These are phyloP conservation scores for Yponomeuta cagnagella DNA, from an alignment of 2,888 invertebrate genomes.

Conservation along the genomic window DNA sequence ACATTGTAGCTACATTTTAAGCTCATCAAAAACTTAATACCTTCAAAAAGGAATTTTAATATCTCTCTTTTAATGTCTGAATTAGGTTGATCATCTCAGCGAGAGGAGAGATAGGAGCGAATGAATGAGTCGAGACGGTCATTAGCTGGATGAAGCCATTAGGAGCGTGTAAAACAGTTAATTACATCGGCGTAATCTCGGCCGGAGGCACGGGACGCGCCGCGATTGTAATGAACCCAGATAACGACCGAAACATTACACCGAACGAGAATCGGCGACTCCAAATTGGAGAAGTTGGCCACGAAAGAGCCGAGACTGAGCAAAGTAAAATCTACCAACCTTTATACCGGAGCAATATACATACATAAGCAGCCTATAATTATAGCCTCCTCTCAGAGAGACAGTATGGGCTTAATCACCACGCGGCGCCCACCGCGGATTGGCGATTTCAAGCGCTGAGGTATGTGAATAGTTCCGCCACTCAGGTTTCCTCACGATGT, in stretches of 20 bases:
- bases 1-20: background rate
- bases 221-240: conserved; percentile 41
- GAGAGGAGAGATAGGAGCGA: conserved; percentile 33
- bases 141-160: conserved; percentile 70
- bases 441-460: no score
- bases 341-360: background rate
- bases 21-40: background rate
- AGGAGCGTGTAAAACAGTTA: conserved; percentile 71
- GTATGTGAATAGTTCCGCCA: no score
- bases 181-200: conserved; percentile 38
- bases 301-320: background rate
- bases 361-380: no score
- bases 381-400: no score
- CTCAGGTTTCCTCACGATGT: no score
- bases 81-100: conserved; percentile 28
- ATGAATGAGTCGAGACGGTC: conserved; percentile 54
- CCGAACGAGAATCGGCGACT: background rate
- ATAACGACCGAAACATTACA: conserved; percentile 31
- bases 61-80: conserved; percentile 24
- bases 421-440: no score
- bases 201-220: conserved; percentile 31
- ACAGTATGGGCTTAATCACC: no score
- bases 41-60: conserved; percentile 17
- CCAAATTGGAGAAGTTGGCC: background rate
- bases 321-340: background rate